These are phyloP conservation scores for Cirrhinus mrigala DNA, from an alignment of 2,797 vertebrate species.

Conservation along the genomic window DNA sequence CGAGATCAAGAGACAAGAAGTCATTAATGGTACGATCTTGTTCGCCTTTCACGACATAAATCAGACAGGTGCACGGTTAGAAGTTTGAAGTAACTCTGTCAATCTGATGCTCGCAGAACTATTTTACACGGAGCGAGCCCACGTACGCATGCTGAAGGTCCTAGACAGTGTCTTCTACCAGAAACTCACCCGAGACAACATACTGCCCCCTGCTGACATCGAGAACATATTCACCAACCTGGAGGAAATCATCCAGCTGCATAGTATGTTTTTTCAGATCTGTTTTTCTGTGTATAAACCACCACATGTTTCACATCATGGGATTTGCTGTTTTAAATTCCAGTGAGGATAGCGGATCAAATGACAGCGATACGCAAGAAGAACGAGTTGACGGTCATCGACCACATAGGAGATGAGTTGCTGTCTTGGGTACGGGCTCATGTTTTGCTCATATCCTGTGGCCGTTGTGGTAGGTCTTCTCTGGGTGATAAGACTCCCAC, in stretches of 20 bases:
- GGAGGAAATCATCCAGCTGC: constrained; percentile 93
- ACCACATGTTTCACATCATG: background rate
- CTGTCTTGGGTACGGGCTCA: constrained; percentile 87
- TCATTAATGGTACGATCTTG: constrained; percentile 89
- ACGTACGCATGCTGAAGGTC: constrained; percentile 90
- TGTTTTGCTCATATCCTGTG: constrained; percentile 8
- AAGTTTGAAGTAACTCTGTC: background rate
- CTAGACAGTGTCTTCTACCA: constrained; percentile 93
- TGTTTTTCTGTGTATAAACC: too few relatives aligned
- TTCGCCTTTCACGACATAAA: background rate
- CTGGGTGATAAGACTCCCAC: background rate
- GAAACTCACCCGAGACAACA: constrained; percentile 83
- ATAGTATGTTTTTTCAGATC: constrained; percentile 75
- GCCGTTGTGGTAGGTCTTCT: background rate
- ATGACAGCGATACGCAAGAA: constrained; percentile 90
- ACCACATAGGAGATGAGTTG: constrained; percentile 92
- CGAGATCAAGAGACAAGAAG: constrained; percentile 96
- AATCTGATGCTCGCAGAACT: constrained; percentile 79
- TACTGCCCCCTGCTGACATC: constrained; percentile 88
- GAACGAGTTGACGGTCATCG: constrained; percentile 91
- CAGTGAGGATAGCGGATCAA: constrained; percentile 90
- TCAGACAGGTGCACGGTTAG: background rate
- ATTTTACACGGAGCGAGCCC: constrained; percentile 93
- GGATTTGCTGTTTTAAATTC: constrained; percentile 21
- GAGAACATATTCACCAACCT: constrained; percentile 93